Evolutionary conservation across 2,797 vertebrate genomes (phyloP).

Genomic region (Syndactyla subalaris): DNA sequence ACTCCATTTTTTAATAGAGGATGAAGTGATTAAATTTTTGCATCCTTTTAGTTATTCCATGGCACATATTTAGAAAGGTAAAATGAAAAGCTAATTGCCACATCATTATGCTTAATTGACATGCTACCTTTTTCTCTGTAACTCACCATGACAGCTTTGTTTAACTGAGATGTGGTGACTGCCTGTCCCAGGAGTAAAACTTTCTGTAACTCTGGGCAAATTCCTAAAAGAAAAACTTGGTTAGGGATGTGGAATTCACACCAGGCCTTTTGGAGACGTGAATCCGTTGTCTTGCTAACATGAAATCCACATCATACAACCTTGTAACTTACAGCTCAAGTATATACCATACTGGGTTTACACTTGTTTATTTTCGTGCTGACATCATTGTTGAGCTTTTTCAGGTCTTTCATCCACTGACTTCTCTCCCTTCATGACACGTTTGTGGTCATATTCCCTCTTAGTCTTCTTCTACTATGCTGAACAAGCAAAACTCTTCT

Average conservation of each 20-base stretch:
- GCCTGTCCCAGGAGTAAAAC: constrained; percentile 3
- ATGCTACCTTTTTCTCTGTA: constrained; percentile 48
- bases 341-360: neutral
- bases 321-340: neutral
- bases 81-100: constrained; percentile 63
- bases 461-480: neutral
- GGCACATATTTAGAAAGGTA: constrained; percentile 49
- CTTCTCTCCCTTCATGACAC: neutral
- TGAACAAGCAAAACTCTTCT: neutral
- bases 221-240: neutral
- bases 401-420: neutral
- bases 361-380: neutral
- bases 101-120: constrained; percentile 69
- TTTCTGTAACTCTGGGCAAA: neutral
- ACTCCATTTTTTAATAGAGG: constrained; percentile 47
- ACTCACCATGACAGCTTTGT: constrained; percentile 29
- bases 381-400: neutral
- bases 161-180: neutral
- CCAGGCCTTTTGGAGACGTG: neutral
- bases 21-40: constrained; percentile 67
- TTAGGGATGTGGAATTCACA: neutral
- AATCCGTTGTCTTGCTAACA: neutral
- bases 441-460: neutral
- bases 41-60: constrained; percentile 48
- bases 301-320: neutral